Evolutionary conservation across 2,113 vertebrate genomes (phyloP), one percentile per base, ranked within the genome.

Genomic region (Rhinolophus sinicus): DNA sequence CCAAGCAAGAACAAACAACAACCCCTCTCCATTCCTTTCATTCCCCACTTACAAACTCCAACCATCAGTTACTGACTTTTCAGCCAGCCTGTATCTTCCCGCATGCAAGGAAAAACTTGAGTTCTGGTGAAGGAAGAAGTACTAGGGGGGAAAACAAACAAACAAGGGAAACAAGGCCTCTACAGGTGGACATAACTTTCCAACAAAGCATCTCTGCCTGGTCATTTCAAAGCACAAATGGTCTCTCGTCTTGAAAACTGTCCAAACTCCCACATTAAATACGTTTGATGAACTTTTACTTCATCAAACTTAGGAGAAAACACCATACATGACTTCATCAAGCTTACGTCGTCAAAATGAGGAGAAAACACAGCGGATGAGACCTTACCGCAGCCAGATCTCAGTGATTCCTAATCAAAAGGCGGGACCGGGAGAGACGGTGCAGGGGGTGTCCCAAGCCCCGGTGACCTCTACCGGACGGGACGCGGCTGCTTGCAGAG

Each of bases 371-470:
- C 38, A 10, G n/a, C 4, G 10, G 38, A 24, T 56, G 0, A 6
- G 60, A 67, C 78, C 54, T 67, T 10, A 67, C 24, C 2, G 10
- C 54, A 3, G 58, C 10, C n/a, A 3, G 19, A 35, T 33, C 33
- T 1, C 30, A 9, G 3, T n/a, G 2, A 1, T 28, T 38, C 35
- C 52, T 33, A 5, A 12, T 0, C 0, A 0, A 65, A 11, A 93
- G 33, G 15, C 0, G 0, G 33, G 38, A 47, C 26, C 14, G 0
- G 14, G 30, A 26, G 13, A 33, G 9, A 24, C 2, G 0, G 40
- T 75, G 40, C 35, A 47, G 9, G 8, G 2, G 47, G 2, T 9
- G 13, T 14, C 9, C 40, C 24, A 44, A 58, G 8, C 38, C 13
- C 6, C 4, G 0, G 8, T 30, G 35, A n/a, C 11, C 22, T 50